Percentiles rank a stretch among this genome's conserved stretches.
phyloP scores from a whole-genome alignment of 2,797 vertebrate genomes.

The Molothrus ater region DNA sequence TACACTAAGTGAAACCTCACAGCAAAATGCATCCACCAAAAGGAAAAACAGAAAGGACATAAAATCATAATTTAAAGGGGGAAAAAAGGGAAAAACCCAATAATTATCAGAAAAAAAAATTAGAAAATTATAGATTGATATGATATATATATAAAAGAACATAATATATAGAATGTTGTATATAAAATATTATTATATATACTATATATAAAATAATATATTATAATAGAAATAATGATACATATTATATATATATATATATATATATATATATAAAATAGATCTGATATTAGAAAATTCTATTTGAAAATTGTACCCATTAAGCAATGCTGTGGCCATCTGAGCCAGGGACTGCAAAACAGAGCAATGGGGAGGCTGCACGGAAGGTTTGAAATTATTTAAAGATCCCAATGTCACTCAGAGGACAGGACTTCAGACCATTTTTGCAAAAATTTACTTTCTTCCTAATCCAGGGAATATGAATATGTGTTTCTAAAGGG shows the following conservation, averaged over 20 bases:
- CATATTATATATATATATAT: too few relatives aligned
- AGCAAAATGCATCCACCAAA: neutral
- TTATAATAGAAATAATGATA: too few relatives aligned
- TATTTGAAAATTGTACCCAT: neutral
- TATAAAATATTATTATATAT: too few relatives aligned
- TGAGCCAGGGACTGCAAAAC: neutral
- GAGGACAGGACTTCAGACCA: neutral
- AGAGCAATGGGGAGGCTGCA: neutral
- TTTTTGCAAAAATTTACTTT: neutral
- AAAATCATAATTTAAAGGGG: neutral
- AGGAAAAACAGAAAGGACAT: neutral
- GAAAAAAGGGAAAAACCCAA: accelerated
- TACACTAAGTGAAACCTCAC: neutral
- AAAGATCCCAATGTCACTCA: neutral
- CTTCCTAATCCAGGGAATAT: neutral
- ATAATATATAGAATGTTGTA: too few relatives aligned
- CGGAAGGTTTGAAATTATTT: neutral
- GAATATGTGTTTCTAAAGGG: accelerated
- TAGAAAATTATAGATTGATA: neutral
- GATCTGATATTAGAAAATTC: neutral
- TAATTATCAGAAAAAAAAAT: neutral
- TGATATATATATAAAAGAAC: too few relatives aligned
- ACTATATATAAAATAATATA: too few relatives aligned
- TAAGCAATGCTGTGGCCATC: neutral
- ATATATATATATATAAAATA: neutral